These are phyloP conservation scores for Clitarchus hookeri DNA, from an alignment of 2,888 invertebrate genomes.

Conservation along the genomic window DNA sequence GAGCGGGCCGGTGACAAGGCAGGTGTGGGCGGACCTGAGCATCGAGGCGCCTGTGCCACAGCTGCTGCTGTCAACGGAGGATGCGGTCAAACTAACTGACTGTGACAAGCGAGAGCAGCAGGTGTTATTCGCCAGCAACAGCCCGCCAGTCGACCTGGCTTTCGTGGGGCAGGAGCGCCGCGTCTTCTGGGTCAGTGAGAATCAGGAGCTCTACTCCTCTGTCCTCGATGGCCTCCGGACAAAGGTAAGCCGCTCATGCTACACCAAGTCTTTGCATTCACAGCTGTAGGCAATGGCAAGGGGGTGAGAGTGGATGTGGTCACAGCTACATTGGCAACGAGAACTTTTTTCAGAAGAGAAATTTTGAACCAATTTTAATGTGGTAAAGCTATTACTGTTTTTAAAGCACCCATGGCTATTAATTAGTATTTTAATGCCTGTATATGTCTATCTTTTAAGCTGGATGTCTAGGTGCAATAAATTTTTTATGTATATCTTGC, in stretches of 20 bases:
- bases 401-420: no score
- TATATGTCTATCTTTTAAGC: no score
- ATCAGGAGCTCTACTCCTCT: constrained; percentile 70
- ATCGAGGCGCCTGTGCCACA: constrained; percentile 78
- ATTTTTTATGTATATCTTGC: no score
- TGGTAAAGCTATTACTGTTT: no score
- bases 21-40: constrained; percentile 68
- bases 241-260: constrained; percentile 38
- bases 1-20: constrained; percentile 70
- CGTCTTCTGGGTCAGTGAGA: constrained; percentile 82
- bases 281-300: no score
- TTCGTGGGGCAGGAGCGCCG: constrained; percentile 71
- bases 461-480: no score
- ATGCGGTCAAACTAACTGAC: constrained; percentile 75
- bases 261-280: neutral
- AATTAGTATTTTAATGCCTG: no score
- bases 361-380: no score
- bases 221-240: constrained; percentile 57
- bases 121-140: constrained; percentile 61
- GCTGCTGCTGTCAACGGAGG: constrained; percentile 72
- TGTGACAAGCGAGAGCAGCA: constrained; percentile 70
- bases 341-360: no score
- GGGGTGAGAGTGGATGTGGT: no score
- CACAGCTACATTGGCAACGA: no score
- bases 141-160: constrained; percentile 71